Evolutionary conservation across 2,797 vertebrate species (phyloP).

Genomic region (Florisuga fusca): DNA sequence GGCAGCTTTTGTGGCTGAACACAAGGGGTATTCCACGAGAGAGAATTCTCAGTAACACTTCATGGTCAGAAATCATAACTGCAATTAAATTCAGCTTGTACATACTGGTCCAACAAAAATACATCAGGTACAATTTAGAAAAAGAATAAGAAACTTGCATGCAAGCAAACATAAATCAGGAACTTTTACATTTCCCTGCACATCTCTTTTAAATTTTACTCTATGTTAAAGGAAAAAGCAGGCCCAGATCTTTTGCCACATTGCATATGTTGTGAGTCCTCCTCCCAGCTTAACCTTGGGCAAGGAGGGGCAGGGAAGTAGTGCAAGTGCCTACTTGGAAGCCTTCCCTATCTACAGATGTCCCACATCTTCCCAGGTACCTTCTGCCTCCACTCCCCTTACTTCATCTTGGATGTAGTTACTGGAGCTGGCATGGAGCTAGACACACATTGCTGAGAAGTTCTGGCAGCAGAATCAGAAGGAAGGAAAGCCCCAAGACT

Average conservation of each 20-base stretch:
- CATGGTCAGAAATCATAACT: slow-evolving; percentile 42
- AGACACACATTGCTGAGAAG: not conserved
- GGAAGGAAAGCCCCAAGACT: not conserved
- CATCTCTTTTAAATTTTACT: not conserved
- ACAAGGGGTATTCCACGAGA: slow-evolving; percentile 20
- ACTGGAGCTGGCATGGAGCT: not conserved
- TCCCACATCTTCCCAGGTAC: not conserved
- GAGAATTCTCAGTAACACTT: slow-evolving; percentile 30
- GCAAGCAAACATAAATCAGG: not conserved
- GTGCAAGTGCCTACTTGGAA: not conserved
- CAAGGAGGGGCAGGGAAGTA: not conserved
- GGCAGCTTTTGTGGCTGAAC: slow-evolving; percentile 33
- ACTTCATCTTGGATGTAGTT: not conserved
- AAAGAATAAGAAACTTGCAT: not conserved
- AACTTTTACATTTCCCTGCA: not conserved
- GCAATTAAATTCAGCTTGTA: slow-evolving; percentile 5
- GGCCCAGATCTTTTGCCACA: not conserved
- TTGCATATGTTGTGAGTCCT: not conserved
- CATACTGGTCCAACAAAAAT: slow-evolving; percentile 30
- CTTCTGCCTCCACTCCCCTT: not conserved
- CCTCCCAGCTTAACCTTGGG: not conserved
- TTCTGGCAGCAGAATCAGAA: not conserved
- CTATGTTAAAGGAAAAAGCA: not conserved
- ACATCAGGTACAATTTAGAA: slow-evolving; percentile 49
- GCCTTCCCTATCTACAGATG: not conserved